Evolutionary conservation across 2,888 invertebrate species (phyloP).

Genomic region (Nomada fabriciana): DNA sequence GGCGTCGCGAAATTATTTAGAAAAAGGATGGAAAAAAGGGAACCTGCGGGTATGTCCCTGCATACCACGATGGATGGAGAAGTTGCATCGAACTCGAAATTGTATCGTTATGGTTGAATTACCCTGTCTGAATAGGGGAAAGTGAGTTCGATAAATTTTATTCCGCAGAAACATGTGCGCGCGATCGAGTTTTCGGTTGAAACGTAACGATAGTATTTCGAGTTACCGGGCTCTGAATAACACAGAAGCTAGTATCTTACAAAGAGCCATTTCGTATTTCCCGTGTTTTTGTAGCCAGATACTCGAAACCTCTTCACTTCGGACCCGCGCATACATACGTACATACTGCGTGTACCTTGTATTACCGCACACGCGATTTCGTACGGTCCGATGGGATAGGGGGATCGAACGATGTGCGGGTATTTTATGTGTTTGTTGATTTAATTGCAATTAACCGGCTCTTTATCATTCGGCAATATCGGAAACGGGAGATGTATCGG

Average conservation of each 20-base stretch:
- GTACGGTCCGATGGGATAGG: constrained; percentile 12
- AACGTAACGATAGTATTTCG: constrained; percentile 4
- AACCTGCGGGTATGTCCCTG: not conserved
- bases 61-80: not conserved
- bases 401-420: constrained; percentile 32
- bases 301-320: constrained; percentile 53
- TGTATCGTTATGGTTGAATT: not conserved
- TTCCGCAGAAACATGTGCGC: not conserved
- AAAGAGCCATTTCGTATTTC: constrained; percentile 42
- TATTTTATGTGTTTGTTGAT: constrained; percentile 70
- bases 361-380: constrained; percentile 44
- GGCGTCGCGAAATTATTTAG: not conserved
- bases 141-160: constrained; percentile 11
- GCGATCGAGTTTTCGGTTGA: not conserved
- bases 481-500: constrained; percentile 52
- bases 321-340: constrained; percentile 21
- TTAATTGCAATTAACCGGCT: constrained; percentile 73
- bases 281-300: constrained; percentile 40
- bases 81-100: not conserved
- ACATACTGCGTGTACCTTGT: constrained; percentile 25
- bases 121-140: too few species aligned
- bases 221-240: constrained; percentile 11
- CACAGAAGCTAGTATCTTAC: constrained; percentile 42
- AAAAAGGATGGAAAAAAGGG: not conserved
- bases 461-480: constrained; percentile 72